Conservation (phyloP, 2,113 vertebrate species). For the Nerophis ophidion region DNA sequence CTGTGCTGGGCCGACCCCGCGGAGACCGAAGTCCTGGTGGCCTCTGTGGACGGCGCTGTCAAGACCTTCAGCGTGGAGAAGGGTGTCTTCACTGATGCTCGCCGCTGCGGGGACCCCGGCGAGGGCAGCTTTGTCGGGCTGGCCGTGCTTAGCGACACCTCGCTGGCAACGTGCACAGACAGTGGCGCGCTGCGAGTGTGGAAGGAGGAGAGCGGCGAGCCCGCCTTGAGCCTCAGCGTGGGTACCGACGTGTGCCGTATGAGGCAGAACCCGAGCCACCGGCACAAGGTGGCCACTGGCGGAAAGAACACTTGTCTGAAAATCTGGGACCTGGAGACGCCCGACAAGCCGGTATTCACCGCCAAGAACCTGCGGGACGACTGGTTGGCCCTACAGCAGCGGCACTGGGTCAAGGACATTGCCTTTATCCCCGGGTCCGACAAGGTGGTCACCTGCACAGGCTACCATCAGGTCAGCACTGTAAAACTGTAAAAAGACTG, state of each 20-base stretch:
- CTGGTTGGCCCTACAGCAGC: slow-evolving; percentile 81
- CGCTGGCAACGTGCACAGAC: slow-evolving; percentile 77
- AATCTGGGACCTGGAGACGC: slow-evolving; percentile 83
- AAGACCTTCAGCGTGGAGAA: slow-evolving; percentile 78
- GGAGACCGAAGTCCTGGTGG: slow-evolving; percentile 79
- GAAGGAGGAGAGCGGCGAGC: slow-evolving; percentile 56
- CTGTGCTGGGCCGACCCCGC: slow-evolving; percentile 76
- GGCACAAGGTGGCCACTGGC: slow-evolving; percentile 73
- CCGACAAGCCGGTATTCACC: slow-evolving; percentile 72
- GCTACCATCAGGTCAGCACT: slow-evolving; percentile 75
- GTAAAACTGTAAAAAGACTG: too few relatives aligned
- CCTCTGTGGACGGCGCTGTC: slow-evolving; percentile 73
- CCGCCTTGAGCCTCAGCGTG: slow-evolving; percentile 47
- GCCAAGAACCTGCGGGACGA: slow-evolving; percentile 84
- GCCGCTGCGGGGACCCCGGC: slow-evolving; percentile 67
- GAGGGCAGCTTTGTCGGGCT: slow-evolving; percentile 80
- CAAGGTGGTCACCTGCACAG: slow-evolving; percentile 83
- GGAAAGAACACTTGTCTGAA: slow-evolving; percentile 84
- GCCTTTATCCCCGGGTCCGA: slow-evolving; percentile 81
- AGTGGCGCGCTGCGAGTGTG: slow-evolving; percentile 78
- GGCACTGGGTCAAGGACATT: slow-evolving; percentile 81
- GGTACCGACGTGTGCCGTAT: slow-evolving; percentile 73
- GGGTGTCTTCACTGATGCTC: slow-evolving; percentile 71
- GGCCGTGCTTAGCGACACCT: slow-evolving; percentile 48
- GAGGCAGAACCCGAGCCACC: slow-evolving; percentile 66